phyloP scores from a whole-genome alignment of 2,888 invertebrate genomes.

The Dromius quadrimaculatus region DNA sequence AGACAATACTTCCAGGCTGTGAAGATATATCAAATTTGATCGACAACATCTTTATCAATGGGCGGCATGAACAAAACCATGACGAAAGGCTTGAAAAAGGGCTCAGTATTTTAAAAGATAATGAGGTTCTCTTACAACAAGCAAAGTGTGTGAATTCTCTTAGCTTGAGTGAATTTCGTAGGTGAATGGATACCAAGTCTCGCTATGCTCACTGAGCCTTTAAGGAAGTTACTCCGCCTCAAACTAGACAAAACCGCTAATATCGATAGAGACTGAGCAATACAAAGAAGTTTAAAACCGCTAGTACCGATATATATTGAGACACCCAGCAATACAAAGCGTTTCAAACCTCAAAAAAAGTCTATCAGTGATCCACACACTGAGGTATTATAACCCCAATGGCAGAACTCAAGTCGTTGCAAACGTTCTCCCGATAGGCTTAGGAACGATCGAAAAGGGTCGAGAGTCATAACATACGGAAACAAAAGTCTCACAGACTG shows the following conservation, averaged over 20 bases:
- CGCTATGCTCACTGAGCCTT: constrained; percentile 54
- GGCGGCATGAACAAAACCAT: too few relatives aligned
- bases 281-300: too few relatives aligned
- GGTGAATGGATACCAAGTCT: constrained; percentile 58
- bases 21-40: constrained; percentile 61
- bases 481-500: constrained; percentile 47
- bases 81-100: neutral
- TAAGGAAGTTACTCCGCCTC: constrained; percentile 58
- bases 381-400: constrained; percentile 59
- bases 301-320: neutral
- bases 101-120: neutral
- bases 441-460: constrained; percentile 58
- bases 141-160: constrained; percentile 53
- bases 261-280: too few relatives aligned
- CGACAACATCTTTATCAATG: constrained; percentile 63
- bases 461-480: constrained; percentile 49
- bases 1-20: too few relatives aligned
- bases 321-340: neutral
- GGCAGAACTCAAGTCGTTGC: constrained; percentile 59
- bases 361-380: constrained; percentile 55
- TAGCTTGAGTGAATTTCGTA: constrained; percentile 61
- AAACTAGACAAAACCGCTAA: constrained; percentile 58
- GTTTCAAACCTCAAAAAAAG: constrained; percentile 58
- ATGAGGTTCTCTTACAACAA: neutral
- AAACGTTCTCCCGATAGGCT: constrained; percentile 60